phyloP scores from a whole-genome alignment of 2,888 invertebrate species.

The Metallyticus violacea region DNA sequence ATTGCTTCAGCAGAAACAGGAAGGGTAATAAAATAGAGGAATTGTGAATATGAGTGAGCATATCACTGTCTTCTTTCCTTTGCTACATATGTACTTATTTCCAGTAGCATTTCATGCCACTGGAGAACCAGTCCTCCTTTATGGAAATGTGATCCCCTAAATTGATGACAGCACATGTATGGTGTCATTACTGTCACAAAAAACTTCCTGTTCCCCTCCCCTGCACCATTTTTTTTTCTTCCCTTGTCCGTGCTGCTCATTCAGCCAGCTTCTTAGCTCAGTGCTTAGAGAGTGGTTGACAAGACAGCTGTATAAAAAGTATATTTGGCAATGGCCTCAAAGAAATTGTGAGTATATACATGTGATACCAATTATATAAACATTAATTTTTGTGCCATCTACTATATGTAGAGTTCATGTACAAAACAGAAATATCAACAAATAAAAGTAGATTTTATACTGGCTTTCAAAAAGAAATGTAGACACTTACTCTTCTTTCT shows the following conservation, averaged over 20 bases:
- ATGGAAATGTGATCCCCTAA: conserved; percentile 5
- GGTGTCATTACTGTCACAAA: background rate
- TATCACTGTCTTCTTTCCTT: background rate
- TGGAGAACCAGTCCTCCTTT: background rate
- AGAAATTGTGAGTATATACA: background rate
- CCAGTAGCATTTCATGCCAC: background rate
- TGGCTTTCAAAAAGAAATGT: no score
- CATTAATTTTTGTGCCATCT: no score
- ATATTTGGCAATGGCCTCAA: background rate
- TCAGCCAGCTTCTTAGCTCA: background rate
- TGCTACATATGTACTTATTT: background rate
- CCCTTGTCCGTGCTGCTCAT: background rate
- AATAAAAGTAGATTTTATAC: no score
- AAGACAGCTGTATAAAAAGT: background rate
- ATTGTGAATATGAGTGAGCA: background rate
- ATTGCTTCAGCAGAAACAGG: no score
- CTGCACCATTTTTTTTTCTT: background rate
- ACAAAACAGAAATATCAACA: no score
- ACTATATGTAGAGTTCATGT: no score
- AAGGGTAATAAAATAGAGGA: background rate
- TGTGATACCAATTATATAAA: background rate
- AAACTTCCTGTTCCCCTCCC: background rate
- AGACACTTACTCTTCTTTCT: no score
- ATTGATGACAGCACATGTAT: conserved; percentile 11
- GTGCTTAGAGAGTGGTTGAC: background rate